A percentile compares a stretch with the other conserved stretches of the same genome.
phyloP scores from a whole-genome alignment of 2,888 invertebrate species.

The Leptogaster cylindrica region DNA sequence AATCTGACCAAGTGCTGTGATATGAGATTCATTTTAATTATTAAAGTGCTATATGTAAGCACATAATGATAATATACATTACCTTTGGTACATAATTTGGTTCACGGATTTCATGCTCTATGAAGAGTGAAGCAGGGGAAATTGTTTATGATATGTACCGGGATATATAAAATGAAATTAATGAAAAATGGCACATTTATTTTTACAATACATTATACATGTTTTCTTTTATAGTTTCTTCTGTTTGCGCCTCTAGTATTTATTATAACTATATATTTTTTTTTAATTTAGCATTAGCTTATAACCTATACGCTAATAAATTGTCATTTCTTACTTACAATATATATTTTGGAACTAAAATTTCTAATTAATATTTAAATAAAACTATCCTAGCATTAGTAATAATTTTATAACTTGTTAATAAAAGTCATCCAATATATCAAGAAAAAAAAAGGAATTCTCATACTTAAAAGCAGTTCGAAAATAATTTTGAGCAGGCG shows the following conservation, averaged over 20 bases:
- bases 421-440: conserved; percentile 26
- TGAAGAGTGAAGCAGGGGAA: too few relatives aligned
- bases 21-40: too few relatives aligned
- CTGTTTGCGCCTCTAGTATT: conserved; percentile 46
- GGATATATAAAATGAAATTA: conserved; percentile 17
- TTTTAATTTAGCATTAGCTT: conserved; percentile 23
- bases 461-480: conserved; percentile 8
- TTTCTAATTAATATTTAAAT: conserved; percentile 43
- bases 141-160: too few relatives aligned
- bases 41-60: too few relatives aligned
- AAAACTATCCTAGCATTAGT: conserved; percentile 30
- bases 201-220: conserved; percentile 44
- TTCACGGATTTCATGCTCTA: too few relatives aligned
- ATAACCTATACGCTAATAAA: conserved; percentile 43
- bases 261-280: conserved; percentile 42
- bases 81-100: too few relatives aligned
- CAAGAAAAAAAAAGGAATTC: conserved; percentile 25
- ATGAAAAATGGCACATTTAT: conserved; percentile 51
- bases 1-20: too few relatives aligned
- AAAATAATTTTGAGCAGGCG: conserved; percentile 25
- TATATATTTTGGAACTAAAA: conserved; percentile 45
- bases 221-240: conserved; percentile 42
- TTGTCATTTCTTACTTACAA: conserved; percentile 45
- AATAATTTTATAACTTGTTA: conserved; percentile 32
- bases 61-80: too few relatives aligned